Conservation (phyloP, 2,797 vertebrate species). For the Megalops cyprinoides region DNA sequence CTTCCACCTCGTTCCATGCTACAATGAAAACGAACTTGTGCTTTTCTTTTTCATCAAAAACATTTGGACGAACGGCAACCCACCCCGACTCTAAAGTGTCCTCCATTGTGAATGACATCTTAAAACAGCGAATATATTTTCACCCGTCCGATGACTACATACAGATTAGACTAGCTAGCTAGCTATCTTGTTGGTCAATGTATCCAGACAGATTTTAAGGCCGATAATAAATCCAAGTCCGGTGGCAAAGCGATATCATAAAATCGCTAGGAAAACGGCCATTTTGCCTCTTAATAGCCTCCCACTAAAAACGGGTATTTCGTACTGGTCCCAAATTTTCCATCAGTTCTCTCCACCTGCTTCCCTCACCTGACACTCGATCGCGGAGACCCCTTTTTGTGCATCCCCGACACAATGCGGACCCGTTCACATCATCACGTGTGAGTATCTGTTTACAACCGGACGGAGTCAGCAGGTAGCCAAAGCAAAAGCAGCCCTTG, state of each 20-base stretch:
- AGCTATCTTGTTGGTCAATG: slow-evolving; percentile 37
- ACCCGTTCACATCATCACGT: slow-evolving; percentile 76
- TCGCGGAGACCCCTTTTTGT: slow-evolving; percentile 43
- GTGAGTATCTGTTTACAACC: slow-evolving; percentile 89
- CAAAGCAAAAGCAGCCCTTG: slow-evolving; percentile 34
- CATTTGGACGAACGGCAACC: slow-evolving; percentile 92
- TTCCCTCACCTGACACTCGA: slow-evolving; percentile 57
- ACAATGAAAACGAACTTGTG: slow-evolving; percentile 94
- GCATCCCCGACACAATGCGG: slow-evolving; percentile 61
- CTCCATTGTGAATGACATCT: slow-evolving; percentile 90
- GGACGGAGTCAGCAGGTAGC: slow-evolving; percentile 32
- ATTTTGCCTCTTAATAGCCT: slow-evolving; percentile 24
- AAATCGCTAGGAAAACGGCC: slow-evolving; percentile 25
- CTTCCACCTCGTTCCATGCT: slow-evolving; percentile 95
- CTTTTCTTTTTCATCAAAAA: slow-evolving; percentile 90
- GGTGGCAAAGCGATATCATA: slow-evolving; percentile 40
- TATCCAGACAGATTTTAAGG: slow-evolving; percentile 12
- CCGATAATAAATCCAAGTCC: slow-evolving; percentile 32
- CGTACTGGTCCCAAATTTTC: slow-evolving; percentile 45
- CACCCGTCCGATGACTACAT: slow-evolving; percentile 15
- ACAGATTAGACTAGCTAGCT: slow-evolving; percentile 27
- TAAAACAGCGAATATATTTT: slow-evolving; percentile 51
- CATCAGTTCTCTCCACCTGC: slow-evolving; percentile 39
- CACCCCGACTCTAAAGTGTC: slow-evolving; percentile 91
- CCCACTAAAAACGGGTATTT: slow-evolving; percentile 29